phyloP scores from a whole-genome alignment of 2,113 vertebrate species.

The Oryzias celebensis region DNA sequence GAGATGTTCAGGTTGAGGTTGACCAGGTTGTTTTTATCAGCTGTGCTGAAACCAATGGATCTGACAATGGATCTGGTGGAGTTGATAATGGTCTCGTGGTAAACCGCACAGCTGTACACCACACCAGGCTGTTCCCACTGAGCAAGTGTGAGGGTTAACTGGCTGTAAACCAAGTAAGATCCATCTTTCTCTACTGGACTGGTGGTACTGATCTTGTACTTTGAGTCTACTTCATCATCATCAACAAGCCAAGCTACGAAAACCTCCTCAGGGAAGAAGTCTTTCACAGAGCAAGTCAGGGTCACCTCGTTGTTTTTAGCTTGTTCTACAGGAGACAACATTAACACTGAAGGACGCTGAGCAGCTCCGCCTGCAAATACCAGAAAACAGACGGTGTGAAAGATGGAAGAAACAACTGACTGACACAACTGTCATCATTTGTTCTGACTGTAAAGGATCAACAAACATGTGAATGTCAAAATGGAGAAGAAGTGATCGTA shows the following conservation, averaged over 20 bases:
- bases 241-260: conserved; percentile 73
- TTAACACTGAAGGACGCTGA: conserved; percentile 63
- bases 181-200: conserved; percentile 24
- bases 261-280: conserved; percentile 72
- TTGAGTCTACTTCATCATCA: conserved; percentile 36
- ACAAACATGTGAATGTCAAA: neutral
- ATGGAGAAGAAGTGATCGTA: conserved; percentile 41
- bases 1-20: conserved; percentile 68
- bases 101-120: conserved; percentile 69
- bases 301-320: conserved; percentile 33
- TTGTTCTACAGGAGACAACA: conserved; percentile 62
- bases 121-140: conserved; percentile 43
- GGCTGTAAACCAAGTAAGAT: conserved; percentile 66
- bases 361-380: conserved; percentile 36
- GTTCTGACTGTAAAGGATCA: too few species aligned
- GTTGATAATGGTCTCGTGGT: conserved; percentile 62
- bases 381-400: conserved; percentile 42
- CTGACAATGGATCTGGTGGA: conserved; percentile 52
- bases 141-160: conserved; percentile 28
- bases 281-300: conserved; percentile 79
- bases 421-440: too few species aligned
- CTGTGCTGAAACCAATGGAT: conserved; percentile 47
- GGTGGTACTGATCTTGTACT: conserved; percentile 40
- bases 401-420: neutral
- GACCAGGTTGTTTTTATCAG: conserved; percentile 48